These are phyloP conservation scores for Aleiodes sp. DNA, from an alignment of 1,140 invertebrate species.

Conservation along the genomic window DNA sequence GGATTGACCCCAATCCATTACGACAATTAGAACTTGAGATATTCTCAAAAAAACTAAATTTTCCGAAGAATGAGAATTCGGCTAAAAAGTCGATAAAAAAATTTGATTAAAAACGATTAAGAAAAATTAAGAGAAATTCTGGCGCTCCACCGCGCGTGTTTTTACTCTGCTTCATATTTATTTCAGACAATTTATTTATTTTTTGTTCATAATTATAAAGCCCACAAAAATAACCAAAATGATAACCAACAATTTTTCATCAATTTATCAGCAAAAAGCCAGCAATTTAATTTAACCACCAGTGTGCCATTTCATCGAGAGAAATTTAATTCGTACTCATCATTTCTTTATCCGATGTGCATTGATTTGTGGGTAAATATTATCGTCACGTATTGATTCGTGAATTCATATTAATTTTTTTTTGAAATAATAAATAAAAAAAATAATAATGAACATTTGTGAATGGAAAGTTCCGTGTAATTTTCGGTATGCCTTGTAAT, in stretches of 20 bases:
- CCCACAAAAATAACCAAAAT: background rate
- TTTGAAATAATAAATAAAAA: background rate
- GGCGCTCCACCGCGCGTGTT: no score
- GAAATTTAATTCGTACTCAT: slow-evolving; percentile 7
- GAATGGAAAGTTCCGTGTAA: background rate
- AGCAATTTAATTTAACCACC: background rate
- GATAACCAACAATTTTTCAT: background rate
- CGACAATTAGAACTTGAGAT: no score
- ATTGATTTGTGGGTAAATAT: background rate
- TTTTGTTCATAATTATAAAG: background rate
- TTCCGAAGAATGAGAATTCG: no score
- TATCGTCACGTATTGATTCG: background rate
- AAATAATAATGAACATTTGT: slow-evolving; percentile 1
- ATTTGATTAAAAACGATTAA: no score
- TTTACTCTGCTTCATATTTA: no score
- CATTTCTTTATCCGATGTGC: background rate
- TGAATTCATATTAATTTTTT: background rate
- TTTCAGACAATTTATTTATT: background rate
- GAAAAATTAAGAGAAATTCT: no score
- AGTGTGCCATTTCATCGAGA: background rate
- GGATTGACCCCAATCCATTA: no score
- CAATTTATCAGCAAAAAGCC: background rate
- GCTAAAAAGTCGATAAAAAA: no score
- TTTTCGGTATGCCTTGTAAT: background rate
- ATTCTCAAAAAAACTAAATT: no score